Conservation (phyloP, 2,888 invertebrate genomes). For the Nineta flava region DNA sequence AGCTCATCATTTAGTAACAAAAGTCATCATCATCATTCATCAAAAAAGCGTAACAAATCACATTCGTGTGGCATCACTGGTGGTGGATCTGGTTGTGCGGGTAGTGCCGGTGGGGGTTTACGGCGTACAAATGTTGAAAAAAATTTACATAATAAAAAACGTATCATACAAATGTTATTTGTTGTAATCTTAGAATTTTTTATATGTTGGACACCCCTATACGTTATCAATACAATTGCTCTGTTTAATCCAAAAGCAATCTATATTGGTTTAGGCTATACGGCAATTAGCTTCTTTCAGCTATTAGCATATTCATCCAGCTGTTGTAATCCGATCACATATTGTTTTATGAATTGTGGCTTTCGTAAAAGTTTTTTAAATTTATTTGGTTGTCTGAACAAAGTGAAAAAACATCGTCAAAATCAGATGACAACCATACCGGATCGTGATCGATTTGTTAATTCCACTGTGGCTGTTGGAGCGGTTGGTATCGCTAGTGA, state of each 20-base stretch:
- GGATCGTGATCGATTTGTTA: no score
- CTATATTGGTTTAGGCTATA: slow-evolving; percentile 30
- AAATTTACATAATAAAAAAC: slow-evolving; percentile 30
- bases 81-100: not conserved
- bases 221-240: slow-evolving; percentile 39
- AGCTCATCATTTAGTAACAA: no score
- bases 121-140: slow-evolving; percentile 31
- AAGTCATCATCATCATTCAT: not conserved
- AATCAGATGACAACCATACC: no score
- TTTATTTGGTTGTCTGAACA: slow-evolving; percentile 34
- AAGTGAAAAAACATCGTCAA: not conserved
- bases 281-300: slow-evolving; percentile 36
- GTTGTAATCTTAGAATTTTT: slow-evolving; percentile 54
- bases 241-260: slow-evolving; percentile 32
- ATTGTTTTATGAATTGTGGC: slow-evolving; percentile 51
- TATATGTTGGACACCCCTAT: slow-evolving; percentile 51
- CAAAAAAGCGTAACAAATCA: not conserved
- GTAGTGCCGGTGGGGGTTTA: slow-evolving; percentile 16
- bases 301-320: slow-evolving; percentile 42
- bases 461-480: no score
- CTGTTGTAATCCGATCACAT: slow-evolving; percentile 52
- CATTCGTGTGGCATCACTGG: no score
- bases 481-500: slow-evolving; percentile 17
- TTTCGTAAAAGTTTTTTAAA: slow-evolving; percentile 45
- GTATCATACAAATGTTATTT: slow-evolving; percentile 46